Base-by-base conservation (phyloP, 2,797 vertebrate genomes). In the Sebastes itinus region DNA sequence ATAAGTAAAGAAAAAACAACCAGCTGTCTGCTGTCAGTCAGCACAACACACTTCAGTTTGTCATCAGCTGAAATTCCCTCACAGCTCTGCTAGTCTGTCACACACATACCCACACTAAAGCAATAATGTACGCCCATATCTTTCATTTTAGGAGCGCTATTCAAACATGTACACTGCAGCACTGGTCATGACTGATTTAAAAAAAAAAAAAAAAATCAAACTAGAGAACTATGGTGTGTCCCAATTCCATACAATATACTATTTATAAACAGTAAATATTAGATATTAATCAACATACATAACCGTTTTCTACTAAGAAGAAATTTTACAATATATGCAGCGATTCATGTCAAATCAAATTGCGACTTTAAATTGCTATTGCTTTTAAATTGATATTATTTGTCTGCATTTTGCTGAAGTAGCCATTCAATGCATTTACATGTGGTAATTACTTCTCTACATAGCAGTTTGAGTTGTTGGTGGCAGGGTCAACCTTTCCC, bases 1-100 rank as follows among this genome's bases (percentile, higher is more conserved):
- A 46, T 18, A 18, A 18, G 16, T 46, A 46, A 46, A 18, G 4
- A 42, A 54, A 80, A 80, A 52, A 30, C 46, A 28, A 23, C 13
- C 89, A 88, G 84, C 82, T 91, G 88, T 42, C 65, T 32, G 27
- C 82, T 76, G 87, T 83, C 86, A 82, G 54, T 87, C 69, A 67
- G 60, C 33, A 55, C 28, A 32, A 61, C 70, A 65, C 46, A 42
- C 55, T 42, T 18, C 30, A 52, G 25, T 75, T 62, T 18, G 7
- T 69, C 72, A 69, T 42, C 69, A 42, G 55, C 20, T 63, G 60
- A 68, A 30, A 55, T n/a, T 20, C 13, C 38, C 38, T 14, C 28
- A 54, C 23, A 72, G 13, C 35, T 32, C 25, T 6, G 9, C n/a
- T 20, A 7, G 9, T 70, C 55, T 14, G 23, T 65, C 76, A 72